Conservation (phyloP, 2,888 invertebrate species). For the Drosophila pegasa region DNA sequence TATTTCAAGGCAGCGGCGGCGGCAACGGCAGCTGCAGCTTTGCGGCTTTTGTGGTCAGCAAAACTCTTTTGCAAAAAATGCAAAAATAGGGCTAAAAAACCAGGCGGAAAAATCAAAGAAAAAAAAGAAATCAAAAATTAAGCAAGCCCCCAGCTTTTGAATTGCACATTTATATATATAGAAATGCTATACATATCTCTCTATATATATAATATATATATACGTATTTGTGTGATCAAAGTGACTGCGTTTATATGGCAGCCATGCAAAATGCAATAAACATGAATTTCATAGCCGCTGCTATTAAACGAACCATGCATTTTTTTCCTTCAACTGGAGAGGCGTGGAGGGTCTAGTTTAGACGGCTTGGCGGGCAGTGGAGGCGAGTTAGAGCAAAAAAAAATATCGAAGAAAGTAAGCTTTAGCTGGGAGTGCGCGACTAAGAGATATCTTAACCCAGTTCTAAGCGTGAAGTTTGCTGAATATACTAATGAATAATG, state of each 20-base stretch:
- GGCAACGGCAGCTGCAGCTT: slow-evolving; percentile 16
- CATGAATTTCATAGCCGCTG: slow-evolving; percentile 60
- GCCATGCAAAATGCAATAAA: slow-evolving; percentile 68
- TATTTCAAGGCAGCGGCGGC: slow-evolving; percentile 49
- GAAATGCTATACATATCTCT: neutral
- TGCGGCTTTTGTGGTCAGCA: slow-evolving; percentile 62
- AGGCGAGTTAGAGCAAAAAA: slow-evolving; percentile 2
- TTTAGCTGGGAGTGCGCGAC: neutral
- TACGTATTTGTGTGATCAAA: slow-evolving; percentile 25
- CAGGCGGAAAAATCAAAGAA: slow-evolving; percentile 23
- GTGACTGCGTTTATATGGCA: slow-evolving; percentile 38
- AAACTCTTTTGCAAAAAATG: slow-evolving; percentile 34
- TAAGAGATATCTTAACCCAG: neutral
- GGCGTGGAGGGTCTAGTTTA: slow-evolving; percentile 16
- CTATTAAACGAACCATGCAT: slow-evolving; percentile 72
- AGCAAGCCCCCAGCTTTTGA: slow-evolving; percentile 46
- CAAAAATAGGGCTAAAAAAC: slow-evolving; percentile 7
- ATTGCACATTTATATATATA: slow-evolving; percentile 13
- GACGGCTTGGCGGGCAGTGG: neutral
- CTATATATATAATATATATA: slow-evolving; percentile 3
- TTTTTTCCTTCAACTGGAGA: slow-evolving; percentile 25
- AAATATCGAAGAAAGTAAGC: neutral
- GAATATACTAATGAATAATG: neutral
- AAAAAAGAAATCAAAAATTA: slow-evolving; percentile 53
- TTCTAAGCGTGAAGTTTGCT: neutral